Conservation (phyloP, 2,797 vertebrate genomes). For the Myripristis murdjan region DNA sequence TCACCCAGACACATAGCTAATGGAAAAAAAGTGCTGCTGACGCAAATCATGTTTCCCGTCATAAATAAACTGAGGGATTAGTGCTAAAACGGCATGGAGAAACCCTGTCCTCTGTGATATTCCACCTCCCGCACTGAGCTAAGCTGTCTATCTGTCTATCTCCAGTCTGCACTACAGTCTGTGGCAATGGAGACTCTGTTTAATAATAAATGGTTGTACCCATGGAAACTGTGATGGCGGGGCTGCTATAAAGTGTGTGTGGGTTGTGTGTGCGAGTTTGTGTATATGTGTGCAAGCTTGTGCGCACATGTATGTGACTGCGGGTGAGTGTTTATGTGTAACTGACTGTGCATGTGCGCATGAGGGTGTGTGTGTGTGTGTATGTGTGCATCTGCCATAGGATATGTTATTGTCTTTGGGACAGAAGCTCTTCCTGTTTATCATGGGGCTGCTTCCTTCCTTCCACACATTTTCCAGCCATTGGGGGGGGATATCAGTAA, state of each 20-base stretch:
- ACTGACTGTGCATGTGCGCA: too few relatives aligned
- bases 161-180: slow-evolving; percentile 15
- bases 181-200: slow-evolving; percentile 9
- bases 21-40: slow-evolving; percentile 69
- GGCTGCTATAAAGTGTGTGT: background rate
- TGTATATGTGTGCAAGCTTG: background rate
- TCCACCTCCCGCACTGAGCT: slow-evolving; percentile 28
- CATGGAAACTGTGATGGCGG: slow-evolving; percentile 24
- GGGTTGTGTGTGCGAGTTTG: slow-evolving; percentile 9
- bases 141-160: slow-evolving; percentile 26
- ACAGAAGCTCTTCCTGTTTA: slow-evolving; percentile 85
- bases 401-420: slow-evolving; percentile 78
- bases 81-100: slow-evolving; percentile 39
- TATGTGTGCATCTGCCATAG: slow-evolving; percentile 45
- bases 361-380: slow-evolving; percentile 29
- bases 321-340: background rate
- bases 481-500: slow-evolving; percentile 54
- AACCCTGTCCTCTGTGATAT: slow-evolving; percentile 37
- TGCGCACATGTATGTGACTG: slow-evolving; percentile 4
- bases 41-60: slow-evolving; percentile 78
- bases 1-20: slow-evolving; percentile 45
- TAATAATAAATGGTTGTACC: slow-evolving; percentile 29
- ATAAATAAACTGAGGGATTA: slow-evolving; percentile 75
- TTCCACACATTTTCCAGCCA: slow-evolving; percentile 68
- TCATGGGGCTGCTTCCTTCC: slow-evolving; percentile 73